These are phyloP conservation scores for Phenganax marumi DNA, from an alignment of 92 coral and sea anemone species.

Conservation along the genomic window DNA sequence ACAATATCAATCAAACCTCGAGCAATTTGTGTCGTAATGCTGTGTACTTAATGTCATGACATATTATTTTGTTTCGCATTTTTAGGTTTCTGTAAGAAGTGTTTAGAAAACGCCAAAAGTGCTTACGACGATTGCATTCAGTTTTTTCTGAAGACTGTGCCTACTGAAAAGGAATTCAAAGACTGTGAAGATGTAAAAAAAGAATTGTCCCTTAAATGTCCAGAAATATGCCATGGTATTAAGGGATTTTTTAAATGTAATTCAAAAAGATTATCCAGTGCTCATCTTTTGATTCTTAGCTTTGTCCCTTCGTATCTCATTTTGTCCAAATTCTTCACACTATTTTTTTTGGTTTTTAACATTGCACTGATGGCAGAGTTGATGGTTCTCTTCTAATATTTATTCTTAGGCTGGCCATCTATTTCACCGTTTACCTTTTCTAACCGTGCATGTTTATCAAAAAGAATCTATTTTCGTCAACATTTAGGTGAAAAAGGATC, in stretches of 20 bases:
- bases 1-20: background rate
- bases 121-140: slow-evolving; percentile 52
- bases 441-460: too few species aligned
- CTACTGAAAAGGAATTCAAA: background rate
- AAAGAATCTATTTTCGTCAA: background rate
- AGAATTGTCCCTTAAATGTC: slow-evolving; percentile 22
- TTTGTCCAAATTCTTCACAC: too few species aligned
- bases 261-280: too few species aligned
- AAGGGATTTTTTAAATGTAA: background rate
- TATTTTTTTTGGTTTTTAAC: too few species aligned
- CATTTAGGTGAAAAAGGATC: background rate
- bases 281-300: too few species aligned
- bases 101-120: slow-evolving; percentile 52
- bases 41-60: background rate
- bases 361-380: too few species aligned
- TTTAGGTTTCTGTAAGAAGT: slow-evolving; percentile 57
- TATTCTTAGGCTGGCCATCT: too few species aligned
- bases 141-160: slow-evolving; percentile 43
- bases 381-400: too few species aligned
- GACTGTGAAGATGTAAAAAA: slow-evolving; percentile 18
- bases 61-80: background rate
- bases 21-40: too few species aligned
- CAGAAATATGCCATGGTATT: slow-evolving; percentile 29
- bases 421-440: too few species aligned
- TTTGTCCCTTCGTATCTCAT: too few species aligned